Evolutionary conservation across 2,113 vertebrate species (phyloP).

Genomic region (Hystrix cristata): DNA sequence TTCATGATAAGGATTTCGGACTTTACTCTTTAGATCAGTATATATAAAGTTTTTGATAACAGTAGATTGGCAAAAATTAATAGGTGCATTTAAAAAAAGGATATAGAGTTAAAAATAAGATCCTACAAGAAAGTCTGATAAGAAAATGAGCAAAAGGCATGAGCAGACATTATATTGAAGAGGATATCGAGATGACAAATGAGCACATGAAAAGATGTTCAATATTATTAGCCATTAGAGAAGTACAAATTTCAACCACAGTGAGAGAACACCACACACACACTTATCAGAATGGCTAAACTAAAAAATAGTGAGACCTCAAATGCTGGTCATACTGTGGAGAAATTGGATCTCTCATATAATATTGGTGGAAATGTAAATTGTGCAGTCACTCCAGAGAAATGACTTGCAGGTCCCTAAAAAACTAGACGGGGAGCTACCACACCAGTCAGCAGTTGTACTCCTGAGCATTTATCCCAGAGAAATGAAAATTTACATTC

Average conservation of each 20-base stretch:
- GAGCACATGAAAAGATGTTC: neutral
- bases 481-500: neutral
- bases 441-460: neutral
- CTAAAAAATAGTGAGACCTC: neutral
- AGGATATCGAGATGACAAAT: neutral
- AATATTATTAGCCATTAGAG: neutral
- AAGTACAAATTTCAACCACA: neutral
- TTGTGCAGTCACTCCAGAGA: neutral
- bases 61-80: neutral
- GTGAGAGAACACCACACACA: neutral
- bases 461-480: neutral
- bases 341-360: neutral
- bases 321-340: neutral
- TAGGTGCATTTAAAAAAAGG: neutral
- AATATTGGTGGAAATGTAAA: neutral
- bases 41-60: conserved; percentile 8
- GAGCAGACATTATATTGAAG: neutral
- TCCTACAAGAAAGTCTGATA: neutral
- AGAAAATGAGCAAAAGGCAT: neutral
- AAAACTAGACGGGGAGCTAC: neutral
- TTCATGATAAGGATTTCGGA: neutral
- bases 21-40: neutral
- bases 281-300: neutral
- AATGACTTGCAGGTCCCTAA: neutral
- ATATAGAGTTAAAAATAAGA: neutral